Conservation (phyloP, 2,113 vertebrate genomes). For the Forbesichthys papilliferus region DNA sequence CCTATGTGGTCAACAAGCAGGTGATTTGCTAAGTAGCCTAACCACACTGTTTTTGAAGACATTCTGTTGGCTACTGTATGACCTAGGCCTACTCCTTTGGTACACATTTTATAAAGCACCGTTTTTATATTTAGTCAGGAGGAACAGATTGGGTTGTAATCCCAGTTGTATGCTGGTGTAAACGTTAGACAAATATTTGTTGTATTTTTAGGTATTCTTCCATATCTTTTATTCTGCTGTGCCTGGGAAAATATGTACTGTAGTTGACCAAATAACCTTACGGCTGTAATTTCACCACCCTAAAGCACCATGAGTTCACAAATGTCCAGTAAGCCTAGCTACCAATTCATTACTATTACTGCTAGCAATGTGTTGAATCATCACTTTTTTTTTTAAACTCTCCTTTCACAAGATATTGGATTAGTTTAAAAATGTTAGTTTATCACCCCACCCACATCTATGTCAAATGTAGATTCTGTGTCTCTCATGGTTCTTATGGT, state of each 20-base stretch:
- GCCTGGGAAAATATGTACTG: background rate
- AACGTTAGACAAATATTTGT: background rate
- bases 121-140: background rate
- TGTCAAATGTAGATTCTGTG: too few species aligned
- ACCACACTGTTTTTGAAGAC: background rate
- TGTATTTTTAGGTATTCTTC: background rate
- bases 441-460: too few species aligned
- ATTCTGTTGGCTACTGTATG: background rate
- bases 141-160: background rate
- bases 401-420: too few species aligned
- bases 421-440: too few species aligned
- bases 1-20: constrained; percentile 77
- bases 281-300: too few species aligned
- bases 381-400: too few species aligned
- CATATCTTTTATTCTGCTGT: background rate
- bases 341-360: too few species aligned
- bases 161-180: background rate
- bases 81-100: too few species aligned
- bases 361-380: too few species aligned
- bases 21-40: constrained; percentile 44
- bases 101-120: too few species aligned
- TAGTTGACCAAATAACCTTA: background rate
- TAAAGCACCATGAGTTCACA: too few species aligned
- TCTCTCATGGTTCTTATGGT: background rate
- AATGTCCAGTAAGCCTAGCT: too few species aligned